Conservation (phyloP, 2,888 invertebrate species). For the Heliconius aoede region DNA sequence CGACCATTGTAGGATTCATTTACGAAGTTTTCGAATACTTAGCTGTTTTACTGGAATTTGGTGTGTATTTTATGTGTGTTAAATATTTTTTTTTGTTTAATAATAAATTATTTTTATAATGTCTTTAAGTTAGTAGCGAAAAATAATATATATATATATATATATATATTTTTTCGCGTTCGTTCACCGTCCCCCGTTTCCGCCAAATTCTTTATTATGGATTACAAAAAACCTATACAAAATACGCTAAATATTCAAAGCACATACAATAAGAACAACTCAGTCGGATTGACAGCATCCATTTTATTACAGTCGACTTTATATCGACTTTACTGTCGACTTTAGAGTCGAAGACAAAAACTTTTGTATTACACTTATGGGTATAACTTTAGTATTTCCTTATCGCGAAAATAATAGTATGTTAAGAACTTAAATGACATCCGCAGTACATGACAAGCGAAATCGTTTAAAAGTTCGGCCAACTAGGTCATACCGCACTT, state of each 20-base stretch:
- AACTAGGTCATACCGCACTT: constrained; percentile 30
- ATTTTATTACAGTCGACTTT: too few relatives aligned
- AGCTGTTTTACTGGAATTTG: neutral
- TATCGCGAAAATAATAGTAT: constrained; percentile 23
- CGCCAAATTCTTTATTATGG: too few relatives aligned
- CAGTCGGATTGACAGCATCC: too few relatives aligned
- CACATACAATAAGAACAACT: too few relatives aligned
- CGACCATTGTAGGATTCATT: constrained; percentile 2
- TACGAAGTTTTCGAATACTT: constrained; percentile 2
- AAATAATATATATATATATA: too few relatives aligned
- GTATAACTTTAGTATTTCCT: constrained; percentile 12
- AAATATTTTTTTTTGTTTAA: neutral
- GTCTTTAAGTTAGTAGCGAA: neutral
- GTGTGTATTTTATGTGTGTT: neutral
- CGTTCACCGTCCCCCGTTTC: too few relatives aligned
- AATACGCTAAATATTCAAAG: too few relatives aligned
- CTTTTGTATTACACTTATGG: neutral
- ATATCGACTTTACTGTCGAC: too few relatives aligned
- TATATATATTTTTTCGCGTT: too few relatives aligned
- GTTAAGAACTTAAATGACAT: constrained; percentile 28
- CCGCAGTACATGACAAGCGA: constrained; percentile 30
- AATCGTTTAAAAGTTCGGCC: constrained; percentile 30
- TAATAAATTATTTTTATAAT: neutral
- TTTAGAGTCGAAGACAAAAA: neutral
- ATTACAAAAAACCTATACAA: too few relatives aligned